Conservation (phyloP, 2,797 vertebrate species). For the Centropyge bicolor region DNA sequence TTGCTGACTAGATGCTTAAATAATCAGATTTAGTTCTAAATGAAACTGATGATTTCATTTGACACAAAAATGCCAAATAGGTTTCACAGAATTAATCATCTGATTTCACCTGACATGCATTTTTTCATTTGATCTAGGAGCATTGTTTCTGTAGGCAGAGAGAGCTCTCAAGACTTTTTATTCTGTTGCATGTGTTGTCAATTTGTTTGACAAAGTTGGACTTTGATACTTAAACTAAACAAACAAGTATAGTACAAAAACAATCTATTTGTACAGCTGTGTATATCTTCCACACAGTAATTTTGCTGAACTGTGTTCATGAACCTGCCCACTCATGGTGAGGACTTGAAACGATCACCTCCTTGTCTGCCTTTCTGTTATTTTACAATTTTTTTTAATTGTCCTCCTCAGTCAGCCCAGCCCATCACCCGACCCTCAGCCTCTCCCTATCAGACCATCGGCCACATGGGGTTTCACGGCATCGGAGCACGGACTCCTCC, state of each 20-base stretch:
- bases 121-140: background rate
- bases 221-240: background rate
- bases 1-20: background rate
- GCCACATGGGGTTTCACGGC: conserved; percentile 68
- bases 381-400: background rate
- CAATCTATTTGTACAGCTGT: background rate
- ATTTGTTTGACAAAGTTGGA: background rate
- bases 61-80: background rate
- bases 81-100: background rate
- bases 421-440: conserved; percentile 63
- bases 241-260: too few species aligned
- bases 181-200: background rate
- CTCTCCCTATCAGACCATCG: conserved; percentile 82
- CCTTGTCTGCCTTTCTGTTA: conserved; percentile 14
- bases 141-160: background rate
- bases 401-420: conserved; percentile 70
- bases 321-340: rapidly evolving
- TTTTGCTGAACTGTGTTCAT: background rate
- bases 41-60: background rate
- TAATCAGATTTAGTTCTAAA: background rate
- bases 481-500: conserved; percentile 61
- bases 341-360: background rate
- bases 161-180: too few species aligned
- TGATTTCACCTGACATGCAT: background rate
- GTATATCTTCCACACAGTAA: background rate